Conservation (phyloP, 1,140 invertebrate species). For the Drusus annulatus region DNA sequence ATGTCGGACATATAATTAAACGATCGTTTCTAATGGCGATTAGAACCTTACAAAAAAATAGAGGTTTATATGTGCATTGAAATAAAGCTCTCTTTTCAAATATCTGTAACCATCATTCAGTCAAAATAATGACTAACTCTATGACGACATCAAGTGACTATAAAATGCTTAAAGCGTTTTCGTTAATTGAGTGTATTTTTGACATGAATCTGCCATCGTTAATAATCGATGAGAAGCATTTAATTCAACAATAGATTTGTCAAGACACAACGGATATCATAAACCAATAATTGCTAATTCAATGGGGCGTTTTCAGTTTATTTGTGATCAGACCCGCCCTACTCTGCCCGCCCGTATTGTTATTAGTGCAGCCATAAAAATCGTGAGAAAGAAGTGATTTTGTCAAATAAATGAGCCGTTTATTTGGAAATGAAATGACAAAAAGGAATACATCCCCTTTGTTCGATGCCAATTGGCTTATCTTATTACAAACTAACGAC, state of each 20-base stretch:
- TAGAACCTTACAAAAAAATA: no score
- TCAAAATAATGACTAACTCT: no score
- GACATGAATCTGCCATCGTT: background rate
- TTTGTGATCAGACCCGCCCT: constrained; percentile 1
- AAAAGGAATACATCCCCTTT: constrained; percentile 45
- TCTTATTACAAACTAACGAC: constrained; percentile 28
- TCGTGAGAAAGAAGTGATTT: constrained; percentile 44
- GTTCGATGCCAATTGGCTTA: constrained; percentile 40
- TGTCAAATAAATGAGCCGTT: constrained; percentile 52
- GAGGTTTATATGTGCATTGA: no score
- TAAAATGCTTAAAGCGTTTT: no score
- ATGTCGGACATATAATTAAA: no score
- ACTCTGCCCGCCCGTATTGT: constrained; percentile 11
- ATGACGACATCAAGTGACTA: no score
- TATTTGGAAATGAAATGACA: constrained; percentile 52
- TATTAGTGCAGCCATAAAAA: constrained; percentile 28
- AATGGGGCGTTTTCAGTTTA: constrained; percentile 14
- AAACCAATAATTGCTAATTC: constrained; percentile 16
- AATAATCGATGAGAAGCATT: background rate
- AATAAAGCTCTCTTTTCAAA: no score
- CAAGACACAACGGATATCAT: background rate
- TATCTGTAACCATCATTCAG: no score
- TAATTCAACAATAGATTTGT: constrained; percentile 13
- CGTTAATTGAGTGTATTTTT: no score
- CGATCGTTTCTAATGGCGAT: no score